Conservation (phyloP, 2,113 vertebrate genomes). For the Vimba vimba region DNA sequence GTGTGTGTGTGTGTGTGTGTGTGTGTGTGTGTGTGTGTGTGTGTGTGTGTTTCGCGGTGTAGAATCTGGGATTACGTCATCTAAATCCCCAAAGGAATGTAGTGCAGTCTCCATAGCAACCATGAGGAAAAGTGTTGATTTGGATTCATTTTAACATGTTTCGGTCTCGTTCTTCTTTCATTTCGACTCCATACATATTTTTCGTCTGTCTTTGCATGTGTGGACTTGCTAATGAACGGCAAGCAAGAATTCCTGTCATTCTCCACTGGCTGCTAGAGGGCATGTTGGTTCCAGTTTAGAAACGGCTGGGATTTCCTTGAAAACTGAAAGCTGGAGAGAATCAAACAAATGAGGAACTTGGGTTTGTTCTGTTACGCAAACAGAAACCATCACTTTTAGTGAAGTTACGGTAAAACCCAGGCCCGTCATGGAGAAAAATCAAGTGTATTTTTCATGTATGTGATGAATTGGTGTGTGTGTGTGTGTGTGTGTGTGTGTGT, state of each 20-base stretch:
- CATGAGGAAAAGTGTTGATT: not conserved
- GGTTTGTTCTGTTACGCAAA: no score
- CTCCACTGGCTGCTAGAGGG: not conserved
- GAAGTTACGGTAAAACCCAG: no score
- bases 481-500: no score
- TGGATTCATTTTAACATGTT: not conserved
- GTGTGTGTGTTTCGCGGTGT: not conserved
- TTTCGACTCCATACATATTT: constrained; percentile 8
- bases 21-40: not conserved
- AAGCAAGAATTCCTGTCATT: not conserved
- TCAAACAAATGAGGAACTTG: no score
- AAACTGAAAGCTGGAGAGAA: not conserved
- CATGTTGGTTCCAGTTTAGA: not conserved
- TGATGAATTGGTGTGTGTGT: no score
- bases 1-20: not conserved
- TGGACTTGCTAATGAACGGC: not conserved
- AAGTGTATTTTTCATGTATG: no score
- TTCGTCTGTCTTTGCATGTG: not conserved
- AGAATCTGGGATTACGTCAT: constrained; percentile 24
- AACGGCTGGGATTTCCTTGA: not conserved
- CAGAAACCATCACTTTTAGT: no score
- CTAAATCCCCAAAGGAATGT: constrained; percentile 23
- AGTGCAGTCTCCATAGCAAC: constrained; percentile 51
- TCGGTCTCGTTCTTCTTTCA: not conserved
- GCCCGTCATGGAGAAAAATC: no score